Evolutionary conservation across 2,797 vertebrate species (phyloP).

Genomic region (Apogon hyalosoma): DNA sequence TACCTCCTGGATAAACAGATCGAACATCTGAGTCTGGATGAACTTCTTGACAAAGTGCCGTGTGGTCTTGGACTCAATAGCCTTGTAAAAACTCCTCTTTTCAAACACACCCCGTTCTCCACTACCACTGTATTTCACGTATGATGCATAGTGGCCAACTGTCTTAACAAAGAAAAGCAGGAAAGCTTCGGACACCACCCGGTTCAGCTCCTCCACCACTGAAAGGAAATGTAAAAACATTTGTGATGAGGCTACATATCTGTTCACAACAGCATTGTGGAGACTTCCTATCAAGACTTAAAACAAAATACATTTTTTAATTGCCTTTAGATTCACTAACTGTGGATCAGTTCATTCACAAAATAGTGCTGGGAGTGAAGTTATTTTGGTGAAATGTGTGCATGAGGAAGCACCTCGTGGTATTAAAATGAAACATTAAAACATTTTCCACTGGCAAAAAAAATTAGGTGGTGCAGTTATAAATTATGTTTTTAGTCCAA

Average conservation of each 20-base stretch:
- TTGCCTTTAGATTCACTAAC: no score
- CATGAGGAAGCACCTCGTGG: no score
- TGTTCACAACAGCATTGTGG: background rate
- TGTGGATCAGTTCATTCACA: no score
- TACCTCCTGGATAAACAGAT: constrained; percentile 93
- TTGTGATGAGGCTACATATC: background rate
- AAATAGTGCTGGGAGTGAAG: no score
- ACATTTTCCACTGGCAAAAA: no score
- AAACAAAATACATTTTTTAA: no score
- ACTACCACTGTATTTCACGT: constrained; percentile 75
- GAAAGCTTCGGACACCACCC: constrained; percentile 90
- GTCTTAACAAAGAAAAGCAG: constrained; percentile 92
- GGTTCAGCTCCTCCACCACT: constrained; percentile 90
- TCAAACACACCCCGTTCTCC: constrained; percentile 81
- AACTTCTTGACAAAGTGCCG: constrained; percentile 92
- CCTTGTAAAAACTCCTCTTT: constrained; percentile 89
- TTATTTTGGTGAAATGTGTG: no score
- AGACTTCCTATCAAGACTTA: no score
- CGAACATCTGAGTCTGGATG: constrained; percentile 94
- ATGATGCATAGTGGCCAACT: constrained; percentile 87
- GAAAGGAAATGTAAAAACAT: constrained; percentile 9
- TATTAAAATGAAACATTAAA: no score
- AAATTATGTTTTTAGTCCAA: no score
- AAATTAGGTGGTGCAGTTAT: no score
- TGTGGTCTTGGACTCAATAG: constrained; percentile 85